phyloP scores from a whole-genome alignment of 2,888 invertebrate species.

The Cybosia mesomella region DNA sequence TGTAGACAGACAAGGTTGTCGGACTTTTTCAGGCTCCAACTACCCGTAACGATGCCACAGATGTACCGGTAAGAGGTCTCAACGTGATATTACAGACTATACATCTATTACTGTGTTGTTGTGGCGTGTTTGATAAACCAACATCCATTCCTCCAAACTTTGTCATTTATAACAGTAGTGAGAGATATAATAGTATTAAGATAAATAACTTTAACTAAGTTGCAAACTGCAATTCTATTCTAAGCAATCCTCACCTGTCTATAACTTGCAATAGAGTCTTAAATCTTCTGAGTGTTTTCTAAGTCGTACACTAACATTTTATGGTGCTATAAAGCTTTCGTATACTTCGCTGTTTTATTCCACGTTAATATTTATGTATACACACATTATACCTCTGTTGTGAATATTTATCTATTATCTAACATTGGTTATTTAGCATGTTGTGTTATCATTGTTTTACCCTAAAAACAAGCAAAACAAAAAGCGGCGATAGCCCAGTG shows the following conservation, averaged over 20 bases:
- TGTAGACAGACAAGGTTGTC: background rate
- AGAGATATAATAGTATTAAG: background rate
- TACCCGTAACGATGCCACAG: background rate
- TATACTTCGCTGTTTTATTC: background rate
- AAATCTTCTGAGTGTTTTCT: conserved; percentile 5
- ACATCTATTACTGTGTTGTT: background rate
- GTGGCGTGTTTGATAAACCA: background rate
- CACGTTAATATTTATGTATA: conserved; percentile 1
- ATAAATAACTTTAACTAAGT: background rate
- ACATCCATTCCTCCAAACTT: background rate
- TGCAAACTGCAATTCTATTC: background rate
- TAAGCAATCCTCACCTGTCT: background rate
- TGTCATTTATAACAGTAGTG: background rate
- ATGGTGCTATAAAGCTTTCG: conserved; percentile 5
- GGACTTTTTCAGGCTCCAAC: background rate
- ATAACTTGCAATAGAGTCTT: conserved; percentile 3
- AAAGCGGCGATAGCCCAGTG: too few species aligned
- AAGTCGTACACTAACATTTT: conserved; percentile 9
- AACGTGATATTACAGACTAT: background rate
- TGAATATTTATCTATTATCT: background rate
- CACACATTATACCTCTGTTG: background rate
- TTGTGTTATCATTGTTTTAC: too few species aligned
- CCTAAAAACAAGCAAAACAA: too few species aligned
- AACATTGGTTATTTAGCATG: background rate
- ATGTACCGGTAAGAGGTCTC: background rate